Conservation (phyloP, 2,888 invertebrate genomes). For the Agrotis ipsilon region DNA sequence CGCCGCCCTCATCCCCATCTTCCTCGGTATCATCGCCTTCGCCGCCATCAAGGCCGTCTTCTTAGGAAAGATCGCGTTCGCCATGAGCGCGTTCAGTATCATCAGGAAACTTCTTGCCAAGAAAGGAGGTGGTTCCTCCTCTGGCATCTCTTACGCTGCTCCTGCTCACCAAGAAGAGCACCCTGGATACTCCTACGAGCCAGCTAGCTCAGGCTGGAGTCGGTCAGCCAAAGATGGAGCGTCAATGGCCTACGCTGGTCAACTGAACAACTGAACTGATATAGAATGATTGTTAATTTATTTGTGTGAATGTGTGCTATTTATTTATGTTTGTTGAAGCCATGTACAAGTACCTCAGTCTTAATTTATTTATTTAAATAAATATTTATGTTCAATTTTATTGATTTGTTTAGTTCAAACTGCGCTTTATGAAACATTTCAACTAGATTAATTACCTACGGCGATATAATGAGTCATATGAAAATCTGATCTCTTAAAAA, state of each 20-base stretch:
- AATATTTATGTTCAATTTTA: conserved; percentile 67
- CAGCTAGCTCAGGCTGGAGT: conserved; percentile 92
- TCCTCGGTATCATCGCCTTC: conserved; percentile 94
- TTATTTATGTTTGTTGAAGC: conserved; percentile 70
- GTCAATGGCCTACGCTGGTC: conserved; percentile 92
- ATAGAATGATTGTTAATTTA: conserved; percentile 74
- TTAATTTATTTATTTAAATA: conserved; percentile 77
- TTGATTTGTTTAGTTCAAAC: conserved; percentile 47
- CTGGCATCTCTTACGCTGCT: conserved; percentile 92
- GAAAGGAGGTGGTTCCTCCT: conserved; percentile 85
- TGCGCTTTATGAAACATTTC: conserved; percentile 19
- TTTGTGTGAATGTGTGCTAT: conserved; percentile 70
- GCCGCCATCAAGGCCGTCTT: conserved; percentile 96
- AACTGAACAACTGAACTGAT: conserved; percentile 75
- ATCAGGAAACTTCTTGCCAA: conserved; percentile 92
- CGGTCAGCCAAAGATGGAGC: conserved; percentile 93
- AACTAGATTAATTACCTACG: background rate
- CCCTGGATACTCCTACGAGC: conserved; percentile 89
- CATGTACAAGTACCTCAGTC: conserved; percentile 85
- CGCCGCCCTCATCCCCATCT: conserved; percentile 94
- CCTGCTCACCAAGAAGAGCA: conserved; percentile 92
- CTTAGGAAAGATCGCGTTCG: conserved; percentile 96
- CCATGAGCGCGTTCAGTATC: conserved; percentile 93
- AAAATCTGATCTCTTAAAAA: background rate
- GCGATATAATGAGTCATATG: background rate